Evolutionary conservation across 2,888 invertebrate genomes (phyloP), one percentile per base, ranked within the genome.

Genomic region (Ophion costatus): DNA sequence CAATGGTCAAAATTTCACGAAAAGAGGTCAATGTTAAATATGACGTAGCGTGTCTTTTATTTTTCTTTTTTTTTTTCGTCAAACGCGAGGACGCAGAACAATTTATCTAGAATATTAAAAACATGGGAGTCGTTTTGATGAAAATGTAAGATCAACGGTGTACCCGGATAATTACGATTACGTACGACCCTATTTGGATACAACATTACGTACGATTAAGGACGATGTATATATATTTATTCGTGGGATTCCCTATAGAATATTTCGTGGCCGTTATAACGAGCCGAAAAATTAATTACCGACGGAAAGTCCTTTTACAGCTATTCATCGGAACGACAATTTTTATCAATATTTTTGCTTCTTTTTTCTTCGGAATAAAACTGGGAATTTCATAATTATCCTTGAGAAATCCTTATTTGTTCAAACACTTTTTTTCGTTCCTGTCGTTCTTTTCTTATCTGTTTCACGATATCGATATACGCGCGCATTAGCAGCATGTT

Each of bases 1-100:
- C 87, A 85, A 42, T 86, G 83, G 78, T 87, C 80, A 80, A 76
- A 85, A 83, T 82, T 38, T 61, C 76, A 84, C 59, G 82, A 77
- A 77, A 75, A 75, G 84, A 86, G 80, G 42, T 11, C 0, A 64
- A 66, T 79, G 59, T 59, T 51, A 51, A 78, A 79, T 82, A 76
- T 74, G 74, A 59, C 10, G 20, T 22, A 22, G 20, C 9, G 57
- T 22, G n/a, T n/a, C n/a, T n/a, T n/a, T n/a, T n/a, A n/a, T n/a
- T n/a, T n/a, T n/a, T n/a, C n/a, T n/a, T 57, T 74, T 38, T 66
- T 67, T 29, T 66, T 67, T 38, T 80, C 14, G 69, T 74, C 42
- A 38, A 79, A 42, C 38, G 22, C 69, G 61, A 78, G 67, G 77
- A 70, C 5, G n/a, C n/a, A 24, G 33, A 51, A 74, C 71, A 29